Percentiles rank a stretch among this genome's conserved stretches.
Conservation (phyloP, 2,888 invertebrate genomes). For the Andrena fulva region DNA sequence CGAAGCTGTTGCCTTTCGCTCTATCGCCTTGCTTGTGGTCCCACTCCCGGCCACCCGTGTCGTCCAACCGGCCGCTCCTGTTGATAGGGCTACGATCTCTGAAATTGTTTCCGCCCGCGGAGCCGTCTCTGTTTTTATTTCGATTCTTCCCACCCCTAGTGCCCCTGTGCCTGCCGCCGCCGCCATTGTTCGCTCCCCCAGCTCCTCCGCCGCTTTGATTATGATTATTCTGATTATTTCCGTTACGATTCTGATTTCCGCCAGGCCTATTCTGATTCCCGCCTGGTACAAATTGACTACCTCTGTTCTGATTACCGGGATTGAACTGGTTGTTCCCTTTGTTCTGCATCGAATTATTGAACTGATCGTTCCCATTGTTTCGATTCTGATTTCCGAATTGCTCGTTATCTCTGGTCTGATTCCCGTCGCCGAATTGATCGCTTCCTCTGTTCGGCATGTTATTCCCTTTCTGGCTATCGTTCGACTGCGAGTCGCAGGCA, state of each 20-base stretch:
- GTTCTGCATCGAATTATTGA: constrained; percentile 64
- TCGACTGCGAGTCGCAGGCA: constrained; percentile 35
- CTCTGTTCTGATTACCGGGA: constrained; percentile 61
- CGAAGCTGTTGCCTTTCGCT: constrained; percentile 69
- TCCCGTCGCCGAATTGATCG: constrained; percentile 67
- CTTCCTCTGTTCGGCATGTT: constrained; percentile 40
- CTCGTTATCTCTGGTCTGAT: constrained; percentile 59
- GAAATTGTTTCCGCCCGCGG: constrained; percentile 73
- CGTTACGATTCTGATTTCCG: constrained; percentile 74
- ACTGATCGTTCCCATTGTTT: constrained; percentile 68
- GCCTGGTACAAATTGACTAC: constrained; percentile 68
- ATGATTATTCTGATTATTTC: constrained; percentile 67
- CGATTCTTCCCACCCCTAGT: constrained; percentile 79
- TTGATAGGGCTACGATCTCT: constrained; percentile 82
- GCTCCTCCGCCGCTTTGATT: constrained; percentile 64
- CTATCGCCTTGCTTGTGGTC: constrained; percentile 78
- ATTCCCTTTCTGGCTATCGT: constrained; percentile 54
- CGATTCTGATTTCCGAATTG: constrained; percentile 71
- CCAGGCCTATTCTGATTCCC: constrained; percentile 67
- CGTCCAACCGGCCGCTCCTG: constrained; percentile 74
- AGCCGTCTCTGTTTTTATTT: constrained; percentile 76
- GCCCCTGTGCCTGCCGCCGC: constrained; percentile 67
- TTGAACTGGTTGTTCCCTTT: constrained; percentile 69
- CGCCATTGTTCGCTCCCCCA: constrained; percentile 55
- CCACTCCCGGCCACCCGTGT: constrained; percentile 74